Conservation (phyloP, 2,888 invertebrate species). For the Deladenus siricidicola region DNA sequence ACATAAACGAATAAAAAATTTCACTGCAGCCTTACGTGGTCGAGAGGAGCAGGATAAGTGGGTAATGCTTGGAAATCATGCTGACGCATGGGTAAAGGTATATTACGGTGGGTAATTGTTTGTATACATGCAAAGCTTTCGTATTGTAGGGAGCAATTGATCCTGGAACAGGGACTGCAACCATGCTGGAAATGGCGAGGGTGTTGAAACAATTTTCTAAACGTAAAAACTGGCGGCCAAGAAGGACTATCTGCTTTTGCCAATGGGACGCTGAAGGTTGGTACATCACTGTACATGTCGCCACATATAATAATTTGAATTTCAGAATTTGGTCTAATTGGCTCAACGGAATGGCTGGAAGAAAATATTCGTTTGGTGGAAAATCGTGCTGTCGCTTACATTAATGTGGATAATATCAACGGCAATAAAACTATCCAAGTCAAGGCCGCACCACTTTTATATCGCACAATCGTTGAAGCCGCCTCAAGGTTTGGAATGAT, state of each 20-base stretch:
- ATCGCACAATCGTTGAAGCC: conserved; percentile 53
- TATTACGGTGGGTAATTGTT: not conserved
- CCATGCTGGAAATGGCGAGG: conserved; percentile 56
- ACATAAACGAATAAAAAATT: conserved; percentile 50
- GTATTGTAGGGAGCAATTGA: conserved; percentile 20
- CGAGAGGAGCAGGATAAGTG: conserved; percentile 57
- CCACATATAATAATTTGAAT: not conserved
- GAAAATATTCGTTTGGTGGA: conserved; percentile 46
- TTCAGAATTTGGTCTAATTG: conserved; percentile 55
- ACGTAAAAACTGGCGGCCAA: conserved; percentile 56
- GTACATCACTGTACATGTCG: not conserved
- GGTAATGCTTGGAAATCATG: conserved; percentile 59
- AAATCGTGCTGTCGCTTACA: conserved; percentile 55
- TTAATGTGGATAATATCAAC: conserved; percentile 55
- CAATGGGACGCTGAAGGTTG: conserved; percentile 59
- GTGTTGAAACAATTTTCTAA: conserved; percentile 39
- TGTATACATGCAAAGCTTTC: not conserved
- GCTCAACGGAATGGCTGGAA: conserved; percentile 59
- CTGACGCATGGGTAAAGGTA: conserved; percentile 58
- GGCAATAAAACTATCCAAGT: conserved; percentile 42
- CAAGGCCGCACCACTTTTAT: conserved; percentile 52
- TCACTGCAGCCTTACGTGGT: conserved; percentile 54
- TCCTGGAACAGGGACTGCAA: conserved; percentile 55
- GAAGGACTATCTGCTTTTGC: conserved; percentile 55
- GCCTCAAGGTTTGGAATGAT: conserved; percentile 41